A percentile compares a stretch with the other conserved stretches of the same genome.
phyloP scores from a whole-genome alignment of 2,113 vertebrate genomes.

The Isurus oxyrinchus region DNA sequence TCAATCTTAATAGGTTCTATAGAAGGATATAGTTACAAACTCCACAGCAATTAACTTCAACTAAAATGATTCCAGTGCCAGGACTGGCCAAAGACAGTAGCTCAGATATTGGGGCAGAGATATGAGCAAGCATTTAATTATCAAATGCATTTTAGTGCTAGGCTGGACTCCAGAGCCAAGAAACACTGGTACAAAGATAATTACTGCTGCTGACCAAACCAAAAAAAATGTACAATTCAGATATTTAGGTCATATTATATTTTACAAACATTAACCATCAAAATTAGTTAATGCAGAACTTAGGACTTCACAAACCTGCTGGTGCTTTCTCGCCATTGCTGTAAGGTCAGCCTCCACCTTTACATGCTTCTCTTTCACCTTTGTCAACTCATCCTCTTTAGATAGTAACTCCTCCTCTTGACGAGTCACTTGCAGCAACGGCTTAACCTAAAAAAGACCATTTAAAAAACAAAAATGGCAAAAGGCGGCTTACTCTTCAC shows the following conservation, averaged over 20 bases:
- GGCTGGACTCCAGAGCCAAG: background rate
- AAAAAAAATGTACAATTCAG: background rate
- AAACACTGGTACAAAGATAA: background rate
- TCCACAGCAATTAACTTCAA: background rate
- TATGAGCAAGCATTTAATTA: background rate
- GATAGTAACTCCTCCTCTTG: constrained; percentile 95
- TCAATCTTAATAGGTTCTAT: background rate
- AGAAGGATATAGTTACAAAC: background rate
- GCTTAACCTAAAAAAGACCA: constrained; percentile 73
- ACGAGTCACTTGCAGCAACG: constrained; percentile 92
- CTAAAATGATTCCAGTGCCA: background rate
- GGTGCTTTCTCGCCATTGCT: constrained; percentile 92
- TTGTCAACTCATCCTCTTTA: constrained; percentile 91
- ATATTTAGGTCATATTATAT: background rate
- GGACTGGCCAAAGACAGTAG: background rate
- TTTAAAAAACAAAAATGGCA: background rate
- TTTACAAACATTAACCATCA: background rate
- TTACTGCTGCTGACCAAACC: background rate
- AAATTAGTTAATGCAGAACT: background rate
- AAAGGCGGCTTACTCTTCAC: background rate
- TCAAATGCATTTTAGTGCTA: background rate
- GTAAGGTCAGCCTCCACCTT: constrained; percentile 90
- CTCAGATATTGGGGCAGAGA: background rate
- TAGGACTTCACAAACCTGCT: constrained; percentile 68
- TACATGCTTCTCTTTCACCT: constrained; percentile 89